Percentiles rank a stretch among this genome's conserved stretches.
These are phyloP conservation scores for Eueremaeus valkanovi DNA, from an alignment of 2,888 invertebrate genomes.

Conservation along the genomic window DNA sequence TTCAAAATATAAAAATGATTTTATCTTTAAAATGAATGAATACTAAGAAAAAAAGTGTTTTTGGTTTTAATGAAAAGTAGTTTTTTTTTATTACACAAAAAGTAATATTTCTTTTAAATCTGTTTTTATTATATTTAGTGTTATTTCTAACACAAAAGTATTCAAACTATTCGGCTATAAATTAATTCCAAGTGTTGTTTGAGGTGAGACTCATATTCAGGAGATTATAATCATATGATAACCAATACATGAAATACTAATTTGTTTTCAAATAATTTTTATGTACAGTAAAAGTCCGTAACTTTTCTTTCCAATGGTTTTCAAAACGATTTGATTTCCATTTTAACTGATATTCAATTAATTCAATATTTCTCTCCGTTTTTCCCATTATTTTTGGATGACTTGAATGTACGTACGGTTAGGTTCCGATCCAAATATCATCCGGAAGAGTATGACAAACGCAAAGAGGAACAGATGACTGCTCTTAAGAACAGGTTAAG, in stretches of 20 bases:
- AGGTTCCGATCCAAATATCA: conserved; percentile 99
- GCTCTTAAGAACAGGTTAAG: conserved; percentile 80
- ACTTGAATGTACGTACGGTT: conserved; percentile 10
- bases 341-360: not conserved
- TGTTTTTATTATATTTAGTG: conserved; percentile 33
- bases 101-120: conserved; percentile 31
- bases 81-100: conserved; percentile 25
- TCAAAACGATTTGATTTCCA: not conserved
- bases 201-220: conserved; percentile 25
- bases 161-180: conserved; percentile 21
- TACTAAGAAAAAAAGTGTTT: not conserved
- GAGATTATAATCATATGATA: not conserved
- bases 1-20: conserved; percentile 1
- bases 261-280: too few relatives aligned
- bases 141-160: conserved; percentile 30
- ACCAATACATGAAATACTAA: not conserved
- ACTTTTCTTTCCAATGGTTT: conserved; percentile 14
- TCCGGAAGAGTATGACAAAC: conserved; percentile 87
- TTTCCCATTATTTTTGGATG: conserved; percentile 15
- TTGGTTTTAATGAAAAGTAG: not conserved
- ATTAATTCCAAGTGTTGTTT: conserved; percentile 22
- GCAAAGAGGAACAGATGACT: conserved; percentile 77
- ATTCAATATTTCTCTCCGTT: conserved; percentile 10
- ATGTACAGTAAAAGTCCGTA: not conserved
- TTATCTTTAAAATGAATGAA: not conserved